phyloP scores from a whole-genome alignment of 2,888 invertebrate species.

The Frankliniella intonsa region DNA sequence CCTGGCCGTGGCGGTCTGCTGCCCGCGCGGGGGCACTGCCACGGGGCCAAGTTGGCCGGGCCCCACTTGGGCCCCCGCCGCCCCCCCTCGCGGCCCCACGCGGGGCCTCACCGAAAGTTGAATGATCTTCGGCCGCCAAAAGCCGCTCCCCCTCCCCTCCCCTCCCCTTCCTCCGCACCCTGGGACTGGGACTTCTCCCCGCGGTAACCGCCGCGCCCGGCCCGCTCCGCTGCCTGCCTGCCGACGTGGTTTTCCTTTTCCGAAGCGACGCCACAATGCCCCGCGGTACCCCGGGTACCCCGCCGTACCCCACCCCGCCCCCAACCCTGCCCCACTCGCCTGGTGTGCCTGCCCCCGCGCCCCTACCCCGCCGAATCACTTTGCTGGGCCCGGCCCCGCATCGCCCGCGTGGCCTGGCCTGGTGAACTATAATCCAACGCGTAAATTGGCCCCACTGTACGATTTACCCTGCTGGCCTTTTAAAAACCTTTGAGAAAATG shows the following conservation, averaged over 20 bases:
- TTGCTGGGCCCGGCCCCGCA: not conserved
- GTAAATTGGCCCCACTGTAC: too few species aligned
- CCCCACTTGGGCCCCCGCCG: not conserved
- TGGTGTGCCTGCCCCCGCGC: too few species aligned
- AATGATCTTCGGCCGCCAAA: not conserved
- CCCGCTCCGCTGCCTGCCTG: not conserved
- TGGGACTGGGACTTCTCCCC: too few species aligned
- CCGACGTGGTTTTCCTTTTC: not conserved
- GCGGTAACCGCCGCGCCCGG: not conserved
- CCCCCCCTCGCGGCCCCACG: not conserved
- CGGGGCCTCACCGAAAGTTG: slow-evolving; percentile 10
- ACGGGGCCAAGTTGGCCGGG: slow-evolving; percentile 6
- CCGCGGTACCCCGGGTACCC: not conserved
- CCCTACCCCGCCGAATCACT: too few species aligned
- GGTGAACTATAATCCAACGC: not conserved
- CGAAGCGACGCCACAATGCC: not conserved
- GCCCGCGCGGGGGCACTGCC: not conserved
- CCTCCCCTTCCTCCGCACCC: not conserved
- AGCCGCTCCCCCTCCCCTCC: not conserved
- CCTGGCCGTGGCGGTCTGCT: not conserved
- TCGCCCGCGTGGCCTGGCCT: not conserved
- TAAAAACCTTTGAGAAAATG: too few species aligned
- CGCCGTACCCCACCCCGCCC: too few species aligned
- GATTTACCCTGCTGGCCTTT: too few species aligned
- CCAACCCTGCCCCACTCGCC: too few species aligned